Base-by-base conservation (phyloP, 2,113 vertebrate species). In the Blennius ocellaris region DNA sequence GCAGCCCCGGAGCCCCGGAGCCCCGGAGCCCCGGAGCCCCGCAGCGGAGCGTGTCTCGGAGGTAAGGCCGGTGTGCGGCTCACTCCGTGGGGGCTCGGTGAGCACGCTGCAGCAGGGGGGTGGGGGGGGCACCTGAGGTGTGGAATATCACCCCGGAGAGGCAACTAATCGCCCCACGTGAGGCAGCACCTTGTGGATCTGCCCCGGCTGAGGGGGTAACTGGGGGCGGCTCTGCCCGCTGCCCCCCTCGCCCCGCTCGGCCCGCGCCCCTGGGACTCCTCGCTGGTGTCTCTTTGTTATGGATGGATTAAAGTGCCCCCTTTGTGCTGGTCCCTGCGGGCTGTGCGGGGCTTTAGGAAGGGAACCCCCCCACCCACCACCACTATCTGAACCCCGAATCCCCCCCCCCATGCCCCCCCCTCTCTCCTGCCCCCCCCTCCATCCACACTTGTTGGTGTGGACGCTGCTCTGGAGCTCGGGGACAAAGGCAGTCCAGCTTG, bases 311-410 rank as follows among this genome's bases (percentile, higher is more conserved):
- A 88, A 82, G 63, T 81, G 21, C 21, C 21, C 21, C 80, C 86
- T 90, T 91, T 92, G 89, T 92, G 86, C 76, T 77, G 64, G 8
- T 83, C 78, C 12, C 78, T 81, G 81, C 72, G 36, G 73, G 38
- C 67, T 44, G 51, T 58, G 69, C 5, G 59, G 41, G 74, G 41
- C 38, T 77, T 17, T 30, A 30, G 21, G 12, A 55, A 41, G 67
- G 67, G 78, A 73, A n/a, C n/a, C 84, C 89, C 85, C 21, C 21
- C 21, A 30, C 21, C 21, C 21, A 2, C 21, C 21, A 30, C 21
- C 21, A 2, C 21, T 4, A 30, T 30, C n/a, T n/a, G n/a, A 30
- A 30, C 21, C 21, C 21, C 21, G 21, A 30, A 30, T 78, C 58
- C 85, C 85, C 79, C 80, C 86, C 82, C 54, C 64, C 60, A 21